Evolutionary conservation across 2,888 invertebrate genomes (phyloP).

Genomic region (Vesta saturnalis): DNA sequence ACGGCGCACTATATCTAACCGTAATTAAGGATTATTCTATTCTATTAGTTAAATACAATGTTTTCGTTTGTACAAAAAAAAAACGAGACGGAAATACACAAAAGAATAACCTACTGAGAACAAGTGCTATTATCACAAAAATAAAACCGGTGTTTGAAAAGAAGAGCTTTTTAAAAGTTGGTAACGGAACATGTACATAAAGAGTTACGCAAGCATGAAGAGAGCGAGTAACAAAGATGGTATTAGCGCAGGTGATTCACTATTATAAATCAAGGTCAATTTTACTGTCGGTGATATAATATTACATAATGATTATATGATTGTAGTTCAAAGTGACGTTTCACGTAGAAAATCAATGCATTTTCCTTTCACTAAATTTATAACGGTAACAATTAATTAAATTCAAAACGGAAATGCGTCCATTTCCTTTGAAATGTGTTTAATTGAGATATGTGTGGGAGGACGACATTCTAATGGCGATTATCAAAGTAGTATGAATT

Average conservation of each 20-base stretch:
- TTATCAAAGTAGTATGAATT: not conserved
- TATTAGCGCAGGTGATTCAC: constrained; percentile 33
- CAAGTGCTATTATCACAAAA: constrained; percentile 35
- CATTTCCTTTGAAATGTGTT: not conserved
- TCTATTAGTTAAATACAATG: not conserved
- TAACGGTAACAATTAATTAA: not conserved
- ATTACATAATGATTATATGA: constrained; percentile 1
- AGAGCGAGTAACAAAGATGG: constrained; percentile 19
- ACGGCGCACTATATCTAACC: not conserved
- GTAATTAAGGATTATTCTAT: not conserved
- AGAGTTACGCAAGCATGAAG: constrained; percentile 31
- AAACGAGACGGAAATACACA: constrained; percentile 27
- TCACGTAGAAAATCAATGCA: constrained; percentile 2
- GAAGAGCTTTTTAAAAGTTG: constrained; percentile 21
- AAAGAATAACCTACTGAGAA: constrained; percentile 29
- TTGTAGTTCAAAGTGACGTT: not conserved
- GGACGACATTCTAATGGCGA: constrained; percentile 1
- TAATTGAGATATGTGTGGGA: not conserved
- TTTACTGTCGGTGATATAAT: constrained; percentile 32
- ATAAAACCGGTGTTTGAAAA: constrained; percentile 24
- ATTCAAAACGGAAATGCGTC: not conserved
- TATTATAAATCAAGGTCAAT: constrained; percentile 29
- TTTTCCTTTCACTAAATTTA: not conserved
- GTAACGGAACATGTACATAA: constrained; percentile 30
- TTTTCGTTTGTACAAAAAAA: constrained; percentile 7